Evolutionary conservation across 2,888 invertebrate species (phyloP).

Genomic region (Clusia tigrina): DNA sequence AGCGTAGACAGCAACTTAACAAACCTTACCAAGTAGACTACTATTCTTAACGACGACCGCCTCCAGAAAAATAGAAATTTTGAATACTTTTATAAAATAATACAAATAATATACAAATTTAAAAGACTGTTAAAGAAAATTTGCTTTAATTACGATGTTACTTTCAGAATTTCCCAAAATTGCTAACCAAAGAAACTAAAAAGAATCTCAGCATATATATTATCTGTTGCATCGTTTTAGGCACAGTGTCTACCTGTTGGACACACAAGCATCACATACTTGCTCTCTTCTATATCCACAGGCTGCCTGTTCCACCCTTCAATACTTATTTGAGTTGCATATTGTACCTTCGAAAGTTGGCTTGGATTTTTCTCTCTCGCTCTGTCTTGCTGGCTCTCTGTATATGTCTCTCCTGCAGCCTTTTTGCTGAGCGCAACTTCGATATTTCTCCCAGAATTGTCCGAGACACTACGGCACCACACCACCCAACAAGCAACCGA

Average conservation of each 20-base stretch:
- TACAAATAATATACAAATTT: too few relatives aligned
- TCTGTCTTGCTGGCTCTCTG: background rate
- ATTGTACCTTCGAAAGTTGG: background rate
- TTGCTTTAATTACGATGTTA: too few relatives aligned
- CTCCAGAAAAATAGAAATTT: too few relatives aligned
- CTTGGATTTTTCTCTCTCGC: background rate
- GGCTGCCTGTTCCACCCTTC: background rate
- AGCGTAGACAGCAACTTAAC: too few relatives aligned
- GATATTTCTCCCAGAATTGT: background rate
- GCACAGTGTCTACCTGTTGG: conserved; percentile 9
- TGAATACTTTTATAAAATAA: too few relatives aligned
- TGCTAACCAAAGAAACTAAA: too few relatives aligned
- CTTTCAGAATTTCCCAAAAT: background rate
- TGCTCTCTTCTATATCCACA: background rate
- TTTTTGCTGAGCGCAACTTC: background rate
- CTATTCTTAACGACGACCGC: too few relatives aligned
- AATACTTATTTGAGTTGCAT: background rate
- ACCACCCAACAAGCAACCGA: background rate
- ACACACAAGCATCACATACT: too few relatives aligned
- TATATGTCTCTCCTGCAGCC: too few relatives aligned
- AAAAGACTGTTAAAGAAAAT: too few relatives aligned
- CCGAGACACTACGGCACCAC: background rate
- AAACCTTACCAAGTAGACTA: too few relatives aligned
- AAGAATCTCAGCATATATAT: too few relatives aligned
- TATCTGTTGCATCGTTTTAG: conserved; percentile 4